Percentiles rank a stretch among this genome's conserved stretches.
These are phyloP conservation scores for Pharmacophagus antenor DNA, from an alignment of 2,888 invertebrate genomes.

Conservation along the genomic window DNA sequence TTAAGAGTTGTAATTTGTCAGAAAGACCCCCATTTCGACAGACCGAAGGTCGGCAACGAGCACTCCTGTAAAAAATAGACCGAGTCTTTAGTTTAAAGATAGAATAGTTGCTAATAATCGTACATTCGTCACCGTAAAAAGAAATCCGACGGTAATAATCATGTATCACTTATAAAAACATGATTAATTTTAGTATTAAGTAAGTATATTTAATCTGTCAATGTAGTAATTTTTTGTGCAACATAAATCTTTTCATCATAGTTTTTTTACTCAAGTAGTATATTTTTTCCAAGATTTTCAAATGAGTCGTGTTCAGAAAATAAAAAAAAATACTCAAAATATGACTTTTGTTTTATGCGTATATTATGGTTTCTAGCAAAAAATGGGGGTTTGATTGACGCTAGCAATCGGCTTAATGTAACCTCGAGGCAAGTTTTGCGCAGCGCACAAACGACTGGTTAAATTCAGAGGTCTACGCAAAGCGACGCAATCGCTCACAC, in stretches of 20 bases:
- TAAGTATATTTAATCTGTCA: too few relatives aligned
- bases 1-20: conserved; percentile 84
- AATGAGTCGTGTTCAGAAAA: conserved; percentile 4
- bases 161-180: too few relatives aligned
- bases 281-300: not conserved
- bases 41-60: conserved; percentile 49
- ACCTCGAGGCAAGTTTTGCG: conserved; percentile 76
- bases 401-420: conserved; percentile 79
- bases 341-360: conserved; percentile 47
- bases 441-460: conserved; percentile 75
- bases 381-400: conserved; percentile 78
- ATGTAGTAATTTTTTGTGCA: too few relatives aligned
- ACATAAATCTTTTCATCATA: too few relatives aligned
- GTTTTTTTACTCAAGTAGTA: not conserved
- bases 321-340: conserved; percentile 51
- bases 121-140: not conserved
- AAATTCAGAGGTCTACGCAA: conserved; percentile 78
- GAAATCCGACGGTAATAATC: too few relatives aligned
- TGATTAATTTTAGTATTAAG: too few relatives aligned
- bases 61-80: conserved; percentile 56
- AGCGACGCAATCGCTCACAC: conserved; percentile 77
- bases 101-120: conserved; percentile 27
- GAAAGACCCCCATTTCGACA: conserved; percentile 55
- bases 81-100: conserved; percentile 55
- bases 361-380: conserved; percentile 63